These are phyloP conservation scores for Notiomystis cincta DNA, from an alignment of 2,113 vertebrate genomes.

Conservation along the genomic window DNA sequence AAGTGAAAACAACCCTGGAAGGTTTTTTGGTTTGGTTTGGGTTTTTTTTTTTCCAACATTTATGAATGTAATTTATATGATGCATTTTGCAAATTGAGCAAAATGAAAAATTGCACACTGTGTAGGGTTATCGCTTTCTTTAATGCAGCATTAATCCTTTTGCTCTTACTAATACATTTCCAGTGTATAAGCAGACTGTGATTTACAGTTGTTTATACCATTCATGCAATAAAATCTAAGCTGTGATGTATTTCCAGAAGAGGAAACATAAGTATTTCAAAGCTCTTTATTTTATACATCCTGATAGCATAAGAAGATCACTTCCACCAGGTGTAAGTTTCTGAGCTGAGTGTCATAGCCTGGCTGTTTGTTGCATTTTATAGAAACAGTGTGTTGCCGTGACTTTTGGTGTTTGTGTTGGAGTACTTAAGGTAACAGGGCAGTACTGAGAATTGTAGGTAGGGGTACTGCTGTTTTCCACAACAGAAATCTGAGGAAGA, in stretches of 20 bases:
- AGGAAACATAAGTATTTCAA: background rate
- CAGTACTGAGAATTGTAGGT: background rate
- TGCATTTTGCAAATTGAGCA: background rate
- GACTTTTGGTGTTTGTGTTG: fast-evolving
- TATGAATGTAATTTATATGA: background rate
- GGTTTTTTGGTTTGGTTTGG: background rate
- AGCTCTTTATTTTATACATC: background rate
- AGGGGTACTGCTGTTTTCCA: background rate
- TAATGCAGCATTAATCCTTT: background rate
- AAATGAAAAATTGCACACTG: background rate
- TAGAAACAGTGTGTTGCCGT: fast-evolving
- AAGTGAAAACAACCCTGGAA: background rate
- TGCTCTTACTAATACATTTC: background rate
- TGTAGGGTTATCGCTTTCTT: background rate
- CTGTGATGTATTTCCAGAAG: background rate
- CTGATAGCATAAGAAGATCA: background rate
- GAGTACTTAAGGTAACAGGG: background rate
- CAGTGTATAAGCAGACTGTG: background rate
- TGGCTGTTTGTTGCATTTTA: background rate
- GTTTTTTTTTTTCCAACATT: background rate
- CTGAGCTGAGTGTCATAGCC: background rate
- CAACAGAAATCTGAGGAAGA: background rate
- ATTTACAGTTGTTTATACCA: background rate
- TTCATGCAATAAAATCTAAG: background rate
- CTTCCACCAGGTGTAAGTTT: background rate